Base-by-base conservation (phyloP, 2,113 vertebrate genomes). In the Coregonus clupeaformis region DNA sequence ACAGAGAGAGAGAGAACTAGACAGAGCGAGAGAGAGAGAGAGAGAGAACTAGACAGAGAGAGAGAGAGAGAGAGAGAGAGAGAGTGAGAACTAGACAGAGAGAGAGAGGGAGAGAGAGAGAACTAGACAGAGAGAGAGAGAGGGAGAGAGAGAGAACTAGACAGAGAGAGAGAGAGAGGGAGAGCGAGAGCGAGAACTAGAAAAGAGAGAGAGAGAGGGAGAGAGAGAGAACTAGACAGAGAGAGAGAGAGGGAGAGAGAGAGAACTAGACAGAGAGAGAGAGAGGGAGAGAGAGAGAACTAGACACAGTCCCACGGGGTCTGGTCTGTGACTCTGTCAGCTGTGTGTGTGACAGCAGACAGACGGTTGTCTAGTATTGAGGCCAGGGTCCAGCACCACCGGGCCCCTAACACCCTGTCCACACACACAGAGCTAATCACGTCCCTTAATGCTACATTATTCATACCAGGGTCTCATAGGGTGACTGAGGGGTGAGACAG, bases 371-470 rank as follows among this genome's bases (percentile, higher is more conserved):
- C 7, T 25, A 69, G 77, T 77, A 36, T 20, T 75, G 49, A 85
- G 76, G 82, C 83, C 69, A 52, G 70, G 63, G 78, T 75, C 22
- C 62, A 32, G 16, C 25, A 16, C 25, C 16, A 66, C 29, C 49
- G 4, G 49, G 84, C 79, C 45, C 64, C 59, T 57, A 36, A 60
- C 80, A 82, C 49, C 69, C 76, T 75, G 82, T 66, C 49, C 64
- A 77, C 77, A 81, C 74, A 69, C 60, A 71, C 77, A 72, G 80
- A 82, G 80, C 85, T 88, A 84, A 90, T 84, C 74, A 77, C 71
- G 71, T 42, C 73, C 80, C 60, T 52, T 76, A 75, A 82, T 78
- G 25, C 7, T 30, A 30, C 16, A 20, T 29, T 30, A 29, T 30
- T 32, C 25, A 66, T 18, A 29, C 64, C 14, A 52, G 64, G 29